Conservation (phyloP, 2,797 vertebrate species). For the Australoheros facetus region DNA sequence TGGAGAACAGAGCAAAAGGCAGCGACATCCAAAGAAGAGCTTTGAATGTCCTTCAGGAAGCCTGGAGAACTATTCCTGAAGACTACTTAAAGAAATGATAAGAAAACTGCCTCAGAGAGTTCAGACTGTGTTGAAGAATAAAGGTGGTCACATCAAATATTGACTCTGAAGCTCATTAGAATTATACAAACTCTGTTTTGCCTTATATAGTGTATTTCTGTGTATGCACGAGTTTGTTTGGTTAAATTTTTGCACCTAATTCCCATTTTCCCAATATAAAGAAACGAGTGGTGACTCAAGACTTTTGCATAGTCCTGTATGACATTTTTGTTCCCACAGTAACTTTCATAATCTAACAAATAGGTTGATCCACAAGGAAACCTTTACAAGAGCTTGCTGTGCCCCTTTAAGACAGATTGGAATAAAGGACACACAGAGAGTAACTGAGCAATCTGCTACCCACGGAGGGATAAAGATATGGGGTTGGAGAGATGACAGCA, state of each 20-base stretch:
- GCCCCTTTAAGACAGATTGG: constrained; percentile 18
- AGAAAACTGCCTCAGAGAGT: not conserved
- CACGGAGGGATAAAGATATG: constrained; percentile 34
- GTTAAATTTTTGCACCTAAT: not conserved
- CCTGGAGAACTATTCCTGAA: too few species aligned
- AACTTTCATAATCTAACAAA: not conserved
- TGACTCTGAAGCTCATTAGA: not conserved
- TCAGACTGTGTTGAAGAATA: not conserved
- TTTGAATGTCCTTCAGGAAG: too few species aligned
- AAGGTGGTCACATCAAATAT: not conserved
- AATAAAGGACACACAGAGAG: constrained; percentile 9
- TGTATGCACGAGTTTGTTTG: not conserved
- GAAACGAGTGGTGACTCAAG: not conserved
- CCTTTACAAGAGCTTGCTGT: not conserved
- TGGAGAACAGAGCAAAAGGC: not conserved
- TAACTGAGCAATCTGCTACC: constrained; percentile 13
- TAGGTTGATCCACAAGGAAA: not conserved
- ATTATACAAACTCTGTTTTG: not conserved
- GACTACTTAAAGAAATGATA: not conserved
- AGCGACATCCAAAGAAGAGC: too few species aligned
- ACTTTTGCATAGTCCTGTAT: not conserved
- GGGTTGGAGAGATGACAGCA: constrained; percentile 46
- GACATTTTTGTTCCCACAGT: not conserved
- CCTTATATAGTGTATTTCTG: not conserved
- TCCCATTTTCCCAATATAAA: not conserved